phyloP scores from a whole-genome alignment of 2,113 vertebrate genomes.

The Lipotes vexillifer region DNA sequence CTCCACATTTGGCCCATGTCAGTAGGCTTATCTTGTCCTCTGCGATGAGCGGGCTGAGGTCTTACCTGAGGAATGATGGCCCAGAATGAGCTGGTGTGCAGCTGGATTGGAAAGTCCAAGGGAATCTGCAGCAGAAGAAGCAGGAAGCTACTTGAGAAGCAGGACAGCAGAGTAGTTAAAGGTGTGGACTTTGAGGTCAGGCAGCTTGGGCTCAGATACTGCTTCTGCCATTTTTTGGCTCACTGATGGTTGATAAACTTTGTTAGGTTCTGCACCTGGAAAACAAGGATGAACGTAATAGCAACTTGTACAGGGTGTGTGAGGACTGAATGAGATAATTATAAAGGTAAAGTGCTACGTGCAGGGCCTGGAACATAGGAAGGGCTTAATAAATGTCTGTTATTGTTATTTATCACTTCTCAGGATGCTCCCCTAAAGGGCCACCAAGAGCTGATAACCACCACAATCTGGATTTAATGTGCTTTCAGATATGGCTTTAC shows the following conservation, averaged over 20 bases:
- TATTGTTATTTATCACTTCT: not conserved
- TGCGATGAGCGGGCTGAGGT: not conserved
- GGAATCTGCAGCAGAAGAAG: constrained; percentile 53
- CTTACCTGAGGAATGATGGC: constrained; percentile 73
- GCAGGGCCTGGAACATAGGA: not conserved
- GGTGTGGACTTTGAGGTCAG: not conserved
- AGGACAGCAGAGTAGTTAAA: not conserved
- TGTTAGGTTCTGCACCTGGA: not conserved
- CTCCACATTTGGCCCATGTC: not conserved
- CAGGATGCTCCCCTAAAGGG: not conserved
- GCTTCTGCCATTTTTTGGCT: not conserved
- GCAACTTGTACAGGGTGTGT: not conserved
- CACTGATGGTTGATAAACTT: not conserved
- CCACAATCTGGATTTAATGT: not conserved
- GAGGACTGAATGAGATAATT: not conserved
- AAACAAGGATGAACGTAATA: not conserved
- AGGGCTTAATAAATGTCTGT: not conserved
- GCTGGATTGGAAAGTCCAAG: accelerated
- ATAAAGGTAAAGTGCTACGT: not conserved
- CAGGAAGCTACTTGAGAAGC: not conserved
- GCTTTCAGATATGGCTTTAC: not conserved
- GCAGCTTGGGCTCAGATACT: not conserved
- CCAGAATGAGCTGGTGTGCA: constrained; percentile 72
- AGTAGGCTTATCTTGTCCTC: not conserved
- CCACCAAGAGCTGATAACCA: not conserved